These are phyloP conservation scores for Pseudococcus longispinus DNA, from an alignment of 2,888 invertebrate species.

Conservation along the genomic window DNA sequence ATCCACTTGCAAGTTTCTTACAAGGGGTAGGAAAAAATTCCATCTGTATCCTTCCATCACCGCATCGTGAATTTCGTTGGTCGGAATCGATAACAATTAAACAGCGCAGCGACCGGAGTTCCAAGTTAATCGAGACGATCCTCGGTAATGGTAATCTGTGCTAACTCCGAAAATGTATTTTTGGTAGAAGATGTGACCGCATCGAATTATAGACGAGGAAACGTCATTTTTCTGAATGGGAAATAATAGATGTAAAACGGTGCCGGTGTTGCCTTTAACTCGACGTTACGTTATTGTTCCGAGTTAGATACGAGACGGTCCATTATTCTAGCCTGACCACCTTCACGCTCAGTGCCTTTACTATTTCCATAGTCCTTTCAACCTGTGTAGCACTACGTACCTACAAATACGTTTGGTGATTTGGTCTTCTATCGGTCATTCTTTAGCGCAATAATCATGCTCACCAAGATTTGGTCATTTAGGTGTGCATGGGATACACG, in stretches of 20 bases:
- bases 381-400: background rate
- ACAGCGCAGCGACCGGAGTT: background rate
- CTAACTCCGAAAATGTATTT: constrained; percentile 48
- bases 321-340: constrained; percentile 54
- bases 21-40: background rate
- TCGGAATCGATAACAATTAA: background rate
- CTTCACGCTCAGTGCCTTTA: constrained; percentile 52
- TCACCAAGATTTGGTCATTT: constrained; percentile 9
- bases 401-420: too few relatives aligned
- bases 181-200: constrained; percentile 50
- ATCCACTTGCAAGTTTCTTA: background rate
- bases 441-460: constrained; percentile 48
- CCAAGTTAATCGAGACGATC: background rate
- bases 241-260: constrained; percentile 54
- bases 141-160: background rate
- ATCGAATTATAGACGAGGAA: constrained; percentile 53
- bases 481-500: constrained; percentile 24
- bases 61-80: background rate
- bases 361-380: constrained; percentile 10
- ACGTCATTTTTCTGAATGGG: constrained; percentile 49
- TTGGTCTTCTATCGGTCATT: constrained; percentile 23
- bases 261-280: constrained; percentile 42
- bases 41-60: background rate
- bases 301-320: constrained; percentile 47
- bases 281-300: constrained; percentile 18